Conservation (phyloP, 2,888 invertebrate genomes). For the Macaria notata region DNA sequence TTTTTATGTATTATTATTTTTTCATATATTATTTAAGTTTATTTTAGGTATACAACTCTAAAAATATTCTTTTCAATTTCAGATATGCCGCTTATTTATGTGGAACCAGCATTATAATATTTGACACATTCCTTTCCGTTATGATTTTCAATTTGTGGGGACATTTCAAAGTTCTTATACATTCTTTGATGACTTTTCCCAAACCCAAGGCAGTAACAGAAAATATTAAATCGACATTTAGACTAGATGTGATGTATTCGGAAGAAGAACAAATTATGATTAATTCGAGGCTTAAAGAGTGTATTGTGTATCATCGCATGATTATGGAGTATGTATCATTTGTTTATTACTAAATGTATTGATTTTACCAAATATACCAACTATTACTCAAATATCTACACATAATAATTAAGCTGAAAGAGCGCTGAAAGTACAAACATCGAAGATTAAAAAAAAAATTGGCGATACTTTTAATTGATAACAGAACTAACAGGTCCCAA, state of each 20-base stretch:
- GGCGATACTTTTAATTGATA: too few relatives aligned
- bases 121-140: constrained; percentile 35
- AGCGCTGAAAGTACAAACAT: too few relatives aligned
- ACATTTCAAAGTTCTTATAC: constrained; percentile 37
- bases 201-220: constrained; percentile 13
- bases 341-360: too few relatives aligned
- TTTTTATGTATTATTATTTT: neutral
- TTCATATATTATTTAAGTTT: too few relatives aligned
- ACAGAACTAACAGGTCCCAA: too few relatives aligned
- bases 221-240: too few relatives aligned
- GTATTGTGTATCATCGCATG: constrained; percentile 31
- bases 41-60: too few relatives aligned
- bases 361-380: too few relatives aligned
- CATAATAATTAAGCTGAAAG: too few relatives aligned
- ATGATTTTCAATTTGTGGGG: constrained; percentile 40
- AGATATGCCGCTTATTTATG: constrained; percentile 29
- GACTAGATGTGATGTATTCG: constrained; percentile 16
- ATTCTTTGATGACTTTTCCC: constrained; percentile 32
- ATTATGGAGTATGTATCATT: constrained; percentile 30
- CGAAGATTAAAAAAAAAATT: too few relatives aligned
- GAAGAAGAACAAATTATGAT: constrained; percentile 27
- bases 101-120: constrained; percentile 26
- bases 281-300: constrained; percentile 24
- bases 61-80: neutral
- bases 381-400: too few relatives aligned